Evolutionary conservation across 2,113 vertebrate genomes (phyloP), one percentile per base, ranked within the genome.

Genomic region (Brienomyrus brachyistius): DNA sequence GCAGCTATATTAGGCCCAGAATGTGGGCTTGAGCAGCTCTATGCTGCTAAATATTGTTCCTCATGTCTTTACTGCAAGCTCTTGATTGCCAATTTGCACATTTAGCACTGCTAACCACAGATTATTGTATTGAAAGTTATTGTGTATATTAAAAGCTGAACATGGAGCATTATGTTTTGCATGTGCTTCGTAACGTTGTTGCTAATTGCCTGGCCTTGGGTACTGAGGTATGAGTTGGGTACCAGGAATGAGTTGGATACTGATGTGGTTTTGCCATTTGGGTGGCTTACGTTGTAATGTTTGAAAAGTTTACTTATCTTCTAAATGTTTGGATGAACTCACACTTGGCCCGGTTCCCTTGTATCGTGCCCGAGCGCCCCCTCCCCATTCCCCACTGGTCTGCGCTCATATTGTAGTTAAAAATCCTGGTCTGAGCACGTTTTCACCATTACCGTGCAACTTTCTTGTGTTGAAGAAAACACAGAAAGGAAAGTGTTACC

Each of bases 1-100:
- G 85, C 85, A 31, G 40, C 82, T 84, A 84, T 84, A 84, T 84
- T 84, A 48, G 82, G 82, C 82, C 40, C 82, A 45, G 27, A 87
- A 56, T 52, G 85, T n/a, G 27, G 85, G 51, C 85, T 52, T 23
- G 6, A 51, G 50, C 27, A 54, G 27, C 48, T 87, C 51, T 17
- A 17, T 54, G 48, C 51, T 35, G 48, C 85, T 86, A 86, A 86
- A 86, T 86, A 54, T 85, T 85, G 83, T 50, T 85, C 9, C 19
- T 9, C 9, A 47, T 50, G 48, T 56, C 85, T 87, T 54, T 87
- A 51, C 5, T 56, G 51, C 23, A 87, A 56, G 31, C 27, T 31
- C 27, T 35, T 54, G 51, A 87, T 87, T 52, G 51, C 51, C 27
- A 54, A 40, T 87, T 52, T 56, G 85, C n/a, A 40, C 48, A 50